Conservation (phyloP, 2,888 invertebrate species). For the Drosophila basisetae region DNA sequence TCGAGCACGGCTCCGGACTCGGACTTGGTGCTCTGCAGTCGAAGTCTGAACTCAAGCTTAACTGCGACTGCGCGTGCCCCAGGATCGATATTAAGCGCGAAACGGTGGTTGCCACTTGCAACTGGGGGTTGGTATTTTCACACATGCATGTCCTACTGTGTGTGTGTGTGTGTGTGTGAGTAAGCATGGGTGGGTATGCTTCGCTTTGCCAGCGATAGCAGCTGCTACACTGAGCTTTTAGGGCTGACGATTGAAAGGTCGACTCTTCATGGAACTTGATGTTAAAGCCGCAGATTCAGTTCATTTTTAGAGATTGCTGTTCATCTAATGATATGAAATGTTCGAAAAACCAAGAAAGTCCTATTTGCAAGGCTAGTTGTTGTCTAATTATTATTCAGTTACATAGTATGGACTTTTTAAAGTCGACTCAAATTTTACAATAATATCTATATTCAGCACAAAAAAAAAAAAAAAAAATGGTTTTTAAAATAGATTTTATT, state of each 20-base stretch:
- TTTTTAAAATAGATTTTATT: not conserved
- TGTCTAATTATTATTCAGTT: not conserved
- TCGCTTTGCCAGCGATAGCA: conserved; percentile 36
- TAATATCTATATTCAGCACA: not conserved
- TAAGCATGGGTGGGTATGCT: not conserved
- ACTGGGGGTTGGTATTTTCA: conserved; percentile 41
- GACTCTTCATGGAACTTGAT: not conserved
- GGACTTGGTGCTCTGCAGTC: conserved; percentile 32
- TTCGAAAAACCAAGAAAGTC: not conserved
- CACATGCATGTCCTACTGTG: not conserved
- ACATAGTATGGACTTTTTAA: not conserved
- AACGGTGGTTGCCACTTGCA: conserved; percentile 28
- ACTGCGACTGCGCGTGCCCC: conserved; percentile 46
- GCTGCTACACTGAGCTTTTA: conserved; percentile 49
- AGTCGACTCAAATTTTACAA: not conserved
- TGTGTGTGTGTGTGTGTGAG: not conserved
- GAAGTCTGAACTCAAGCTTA: conserved; percentile 11
- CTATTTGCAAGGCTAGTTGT: not conserved
- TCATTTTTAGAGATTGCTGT: conserved; percentile 8
- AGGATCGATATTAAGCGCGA: conserved; percentile 67
- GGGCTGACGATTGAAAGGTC: conserved; percentile 31
- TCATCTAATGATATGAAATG: not conserved
- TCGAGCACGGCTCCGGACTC: conserved; percentile 25
- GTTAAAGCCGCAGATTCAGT: conserved; percentile 3
- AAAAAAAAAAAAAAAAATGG: not conserved